Conservation (phyloP, 1,140 invertebrate species). For the Sinonovacula constricta region DNA sequence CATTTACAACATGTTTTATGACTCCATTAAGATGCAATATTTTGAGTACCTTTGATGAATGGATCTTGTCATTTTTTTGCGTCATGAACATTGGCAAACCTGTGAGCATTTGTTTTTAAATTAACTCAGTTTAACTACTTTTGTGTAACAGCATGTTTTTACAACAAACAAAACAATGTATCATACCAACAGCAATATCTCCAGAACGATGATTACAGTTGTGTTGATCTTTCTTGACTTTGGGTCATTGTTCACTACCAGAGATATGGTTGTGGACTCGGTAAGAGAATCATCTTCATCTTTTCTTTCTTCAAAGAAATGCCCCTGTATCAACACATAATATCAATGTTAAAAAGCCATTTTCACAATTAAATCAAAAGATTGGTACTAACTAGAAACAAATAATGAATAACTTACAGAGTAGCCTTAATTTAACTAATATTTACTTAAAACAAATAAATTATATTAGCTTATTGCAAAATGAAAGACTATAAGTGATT, state of each 20-base stretch:
- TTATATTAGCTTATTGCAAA: no score
- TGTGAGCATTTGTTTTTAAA: background rate
- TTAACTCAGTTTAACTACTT: background rate
- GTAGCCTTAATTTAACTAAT: no score
- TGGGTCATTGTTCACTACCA: constrained; percentile 52
- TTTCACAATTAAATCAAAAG: no score
- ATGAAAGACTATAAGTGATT: no score
- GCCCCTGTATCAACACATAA: no score
- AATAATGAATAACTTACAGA: no score
- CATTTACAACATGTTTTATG: no score
- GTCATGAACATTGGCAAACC: background rate
- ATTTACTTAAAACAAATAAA: no score
- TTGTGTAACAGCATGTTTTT: no score
- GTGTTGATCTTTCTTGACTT: constrained; percentile 62
- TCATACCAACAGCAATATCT: constrained; percentile 62
- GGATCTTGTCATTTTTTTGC: background rate
- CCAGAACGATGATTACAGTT: constrained; percentile 59
- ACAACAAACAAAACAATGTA: no score
- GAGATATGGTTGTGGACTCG: constrained; percentile 57
- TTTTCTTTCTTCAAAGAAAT: constrained; percentile 58
- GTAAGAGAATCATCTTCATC: constrained; percentile 61
- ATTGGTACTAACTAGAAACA: no score
- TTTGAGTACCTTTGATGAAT: background rate
- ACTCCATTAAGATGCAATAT: background rate
- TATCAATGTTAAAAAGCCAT: no score